Base-by-base conservation (phyloP, 2,888 invertebrate species). In the Fragum whitleyi region DNA sequence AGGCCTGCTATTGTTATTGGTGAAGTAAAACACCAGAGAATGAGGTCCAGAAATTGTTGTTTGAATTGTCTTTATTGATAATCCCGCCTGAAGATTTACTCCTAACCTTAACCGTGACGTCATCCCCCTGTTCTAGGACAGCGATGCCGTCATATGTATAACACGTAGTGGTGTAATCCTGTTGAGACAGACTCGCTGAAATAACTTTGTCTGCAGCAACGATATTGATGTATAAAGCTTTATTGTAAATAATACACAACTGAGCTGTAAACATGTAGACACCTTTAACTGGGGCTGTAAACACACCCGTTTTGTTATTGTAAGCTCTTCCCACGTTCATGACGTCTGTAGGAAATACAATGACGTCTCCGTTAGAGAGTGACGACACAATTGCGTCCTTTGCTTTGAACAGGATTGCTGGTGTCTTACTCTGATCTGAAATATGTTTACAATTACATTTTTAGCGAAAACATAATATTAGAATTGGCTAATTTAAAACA, bases 181-280 rank as follows among this genome's bases (percentile, higher is more conserved):
- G 57, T 5, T 21, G 23, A 14, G 3, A 57, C 3, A 23, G 21
- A 57, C 7, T 26, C 7, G 57, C 57, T 7, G 57, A 21, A 14
- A 57, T 57, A 11, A 57, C 57, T 23, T 21, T 57, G 57, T 57
- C 57, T 23, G 9, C 23, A 26, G 57, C 57, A 23, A 23, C 14
- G 11, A 57, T 57, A 1, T 26, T 57, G 21, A 57, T 57, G 5
- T 2, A 21, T 19, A 57, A 21, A 7, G 21, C 21, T 26, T 23
- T 57, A 23, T 57, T 14, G 5, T 9, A 5, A 3, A 3, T 6
- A 14, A 57, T 26, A 57, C 57, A 57, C 2, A 57, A 26, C 57
- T 57, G 57, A 11, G 11, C 23, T 26, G 57, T 21, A 57, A 57
- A 57, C 57, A 57, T 57, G n/a, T 57, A 57, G 57, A 57, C 23